Base-by-base conservation (phyloP, 1,140 invertebrate species). In the Zaprionus capensis region DNA sequence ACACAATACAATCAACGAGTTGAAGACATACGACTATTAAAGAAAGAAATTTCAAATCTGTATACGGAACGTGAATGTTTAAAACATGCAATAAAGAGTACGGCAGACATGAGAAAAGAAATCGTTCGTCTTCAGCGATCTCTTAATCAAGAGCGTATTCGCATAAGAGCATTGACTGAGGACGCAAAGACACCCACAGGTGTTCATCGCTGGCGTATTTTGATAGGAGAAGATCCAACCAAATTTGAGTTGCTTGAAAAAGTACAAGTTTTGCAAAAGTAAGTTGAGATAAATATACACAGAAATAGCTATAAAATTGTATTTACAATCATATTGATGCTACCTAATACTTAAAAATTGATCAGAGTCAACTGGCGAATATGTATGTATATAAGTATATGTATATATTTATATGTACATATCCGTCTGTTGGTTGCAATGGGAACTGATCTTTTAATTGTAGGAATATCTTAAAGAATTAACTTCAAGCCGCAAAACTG, bases 121-220 rank as follows among this genome's bases (percentile, higher is more conserved):
- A 95, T 97, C 53, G 95, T 96, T 81, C 95, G 96, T 76, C 92
- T 97, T 46, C 95, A 97, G 78, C 93, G 95, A 31, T 95, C 96
- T 64, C 86, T 97, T 7, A 94, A 96, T n/a, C 94, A 94, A 46
- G 96, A 97, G 83, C 94, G 95, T 55, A 94, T 96, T 1, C 94
- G 96, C n/a, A 95, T 95, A 56, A 94, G 95, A 49, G 96, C 96
- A 2, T 85, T 97, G 3, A 96, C 97, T 78, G 96, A 97, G 79
- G 96, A 97, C 75, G 93, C 97, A 24, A 95, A 96, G 83, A 97
- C 95, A 57, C 97, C 97, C 0, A 94, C 97, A 55, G 97, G 97
- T 92, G 95, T 97, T 69, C 97, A 98, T 91, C 93, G 96, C 36
- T 96, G 96, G 96, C 93, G 96, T 64, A 95, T 96, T 91, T 93